Evolutionary conservation across 2,113 vertebrate species (phyloP), one percentile per base, ranked within the genome.

Genomic region (Vidua chalybeata): DNA sequence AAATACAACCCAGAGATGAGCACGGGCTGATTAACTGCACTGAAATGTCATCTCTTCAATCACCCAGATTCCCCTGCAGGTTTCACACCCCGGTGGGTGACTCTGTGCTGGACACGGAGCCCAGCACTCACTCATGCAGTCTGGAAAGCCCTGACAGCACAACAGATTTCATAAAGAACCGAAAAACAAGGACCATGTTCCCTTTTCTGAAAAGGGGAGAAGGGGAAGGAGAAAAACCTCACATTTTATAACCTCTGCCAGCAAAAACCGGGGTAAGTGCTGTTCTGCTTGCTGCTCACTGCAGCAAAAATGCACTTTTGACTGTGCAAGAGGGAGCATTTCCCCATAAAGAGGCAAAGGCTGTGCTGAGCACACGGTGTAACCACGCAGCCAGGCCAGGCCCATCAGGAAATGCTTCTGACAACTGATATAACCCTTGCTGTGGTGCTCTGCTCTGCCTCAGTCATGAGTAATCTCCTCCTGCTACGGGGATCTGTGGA

Each of bases 81-180:
- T 4, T 27, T 30, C 45, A n/a, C 3, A 4, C 19, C 16, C 55
- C 0, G 0, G 33, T 9, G 10, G 7, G 59, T 12, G 46, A n/a
- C 37, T 71, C 61, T 51, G 21, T 22, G 18, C 66, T 35, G 87
- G 41, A 66, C 7, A 24, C 20, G 7, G 18, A 85, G 61, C 69
- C 51, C 19, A 8, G 64, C 55, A 20, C 66, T 18, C 6, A 2
- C 17, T 31, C 4, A 4, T 4, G 18, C 1, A 16, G n/a, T 4
- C 51, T 24, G 35, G 7, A 49, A 41, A 37, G 72, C 43, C 30
- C 58, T 16, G 13, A 18, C 11, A 67, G 48, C 9, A 49, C 41
- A 26, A 10, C 1, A 31, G 24, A 26, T 10, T 10, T 51, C 45
- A n/a, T 13, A 7, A 61, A 68, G n/a, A 85, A 67, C 0, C 0